phyloP scores from a whole-genome alignment of 2,113 vertebrate genomes.

The Rhizomys pruinosus region DNA sequence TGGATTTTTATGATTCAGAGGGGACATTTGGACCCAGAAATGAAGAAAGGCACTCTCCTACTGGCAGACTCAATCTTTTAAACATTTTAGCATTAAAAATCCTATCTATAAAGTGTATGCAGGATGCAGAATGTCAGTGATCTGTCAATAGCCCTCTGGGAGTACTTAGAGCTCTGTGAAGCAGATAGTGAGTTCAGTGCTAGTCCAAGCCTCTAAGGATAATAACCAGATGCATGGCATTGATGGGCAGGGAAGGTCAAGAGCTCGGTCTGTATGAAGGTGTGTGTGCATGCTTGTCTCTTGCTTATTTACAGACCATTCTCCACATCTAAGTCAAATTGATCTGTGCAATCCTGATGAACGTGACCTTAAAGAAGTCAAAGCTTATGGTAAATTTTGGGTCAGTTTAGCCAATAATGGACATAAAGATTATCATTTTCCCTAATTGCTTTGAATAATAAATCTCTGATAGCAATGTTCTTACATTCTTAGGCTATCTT shows the following conservation, averaged over 20 bases:
- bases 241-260: background rate
- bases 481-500: background rate
- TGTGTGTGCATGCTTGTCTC: accelerated
- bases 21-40: slow-evolving; percentile 8
- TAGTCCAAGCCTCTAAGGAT: background rate
- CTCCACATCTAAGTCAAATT: background rate
- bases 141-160: slow-evolving; percentile 35
- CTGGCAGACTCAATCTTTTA: background rate
- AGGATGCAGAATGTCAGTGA: background rate
- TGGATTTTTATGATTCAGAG: background rate
- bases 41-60: slow-evolving; percentile 36
- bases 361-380: background rate
- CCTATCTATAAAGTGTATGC: background rate
- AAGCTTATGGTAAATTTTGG: background rate
- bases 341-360: background rate
- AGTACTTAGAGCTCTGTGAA: background rate
- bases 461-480: background rate
- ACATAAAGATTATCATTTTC: background rate
- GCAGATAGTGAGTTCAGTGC: background rate
- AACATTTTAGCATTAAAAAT: background rate
- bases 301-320: background rate
- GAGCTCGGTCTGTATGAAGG: background rate
- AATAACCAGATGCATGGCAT: background rate
- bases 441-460: background rate
- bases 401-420: background rate